Evolutionary conservation across 2,113 vertebrate species (phyloP), one percentile per base, ranked within the genome.

Genomic region (human): DNA sequence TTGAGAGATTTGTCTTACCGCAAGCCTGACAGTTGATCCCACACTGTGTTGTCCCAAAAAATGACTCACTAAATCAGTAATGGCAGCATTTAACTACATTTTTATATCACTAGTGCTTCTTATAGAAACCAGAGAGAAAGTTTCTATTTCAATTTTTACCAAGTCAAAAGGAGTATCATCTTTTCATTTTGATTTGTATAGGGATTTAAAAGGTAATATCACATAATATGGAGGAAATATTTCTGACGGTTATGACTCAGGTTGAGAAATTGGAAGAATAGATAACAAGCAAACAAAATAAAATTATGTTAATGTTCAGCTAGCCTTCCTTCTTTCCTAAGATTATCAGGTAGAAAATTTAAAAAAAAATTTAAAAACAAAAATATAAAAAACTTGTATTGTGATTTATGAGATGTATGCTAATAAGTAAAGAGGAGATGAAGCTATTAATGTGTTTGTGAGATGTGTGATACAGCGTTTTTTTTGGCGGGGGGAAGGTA

Each of bases 391-490:
- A 25, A 10, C 7, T 73, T 61, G 27, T 30, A 70, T 55, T 75
- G 17, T 87, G 66, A 25, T 90, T 45, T 64, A 12, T 27, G 64
- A 97, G 50, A 88, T 81, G 38, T 40, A 55, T 94, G 55, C n/a
- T 93, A 96, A 93, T 80, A 61, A 78, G 1, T 27, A 83, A 89
- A 83, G 87, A 92, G 89, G 82, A 88, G 96, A 86, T 78, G 68
- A 92, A 82, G 66, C 45, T 64, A 40, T 8, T 55, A 48, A 81
- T 55, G 17, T 93, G 25, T 83, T 76, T 87, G 76, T n/a, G 68
- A 72, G 38, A 95, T 79, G 40, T 40, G 48, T 80, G 9, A 35
- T 32, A 89, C 23, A 84, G 32, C 27, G 20, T 82, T 91, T 88
- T 85, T 48, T 78, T 30, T 8, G n/a, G 1, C 1, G 14, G 16